Conservation (phyloP, 2,113 vertebrate species). For the Gulo gulo region DNA sequence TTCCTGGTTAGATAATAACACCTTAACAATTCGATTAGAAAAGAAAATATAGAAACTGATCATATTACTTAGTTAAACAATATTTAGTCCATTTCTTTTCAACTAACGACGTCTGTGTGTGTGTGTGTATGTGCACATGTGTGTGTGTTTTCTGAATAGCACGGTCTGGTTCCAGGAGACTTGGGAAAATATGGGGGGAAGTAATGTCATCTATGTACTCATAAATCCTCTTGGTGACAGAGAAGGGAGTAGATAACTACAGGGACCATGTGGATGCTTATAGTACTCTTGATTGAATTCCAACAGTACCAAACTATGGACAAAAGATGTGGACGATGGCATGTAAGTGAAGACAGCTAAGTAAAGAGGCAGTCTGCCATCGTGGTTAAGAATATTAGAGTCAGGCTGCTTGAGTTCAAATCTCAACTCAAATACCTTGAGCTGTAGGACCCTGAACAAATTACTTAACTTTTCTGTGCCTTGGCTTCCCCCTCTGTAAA, state of each 20-base stretch:
- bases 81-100: not conserved
- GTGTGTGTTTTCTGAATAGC: not conserved
- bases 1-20: slow-evolving; percentile 41
- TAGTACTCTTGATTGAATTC: not conserved
- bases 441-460: not conserved
- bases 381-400: not conserved
- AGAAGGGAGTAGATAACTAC: not conserved
- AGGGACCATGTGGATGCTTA: not conserved
- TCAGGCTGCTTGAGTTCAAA: not conserved
- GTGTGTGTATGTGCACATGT: not conserved
- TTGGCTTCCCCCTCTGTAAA: not conserved
- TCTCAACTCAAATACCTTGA: not conserved
- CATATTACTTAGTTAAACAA: not conserved
- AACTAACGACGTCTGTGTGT: not conserved
- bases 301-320: not conserved
- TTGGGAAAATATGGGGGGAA: not conserved
- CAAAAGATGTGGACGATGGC: not conserved
- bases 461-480: not conserved
- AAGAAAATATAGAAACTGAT: slow-evolving; percentile 5
- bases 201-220: not conserved
- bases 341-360: not conserved
- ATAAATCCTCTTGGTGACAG: not conserved
- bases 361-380: not conserved
- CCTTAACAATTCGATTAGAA: not conserved
- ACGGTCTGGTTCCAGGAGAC: not conserved